phyloP scores from a whole-genome alignment of 2,888 invertebrate genomes.

The Cerastoderma edule region DNA sequence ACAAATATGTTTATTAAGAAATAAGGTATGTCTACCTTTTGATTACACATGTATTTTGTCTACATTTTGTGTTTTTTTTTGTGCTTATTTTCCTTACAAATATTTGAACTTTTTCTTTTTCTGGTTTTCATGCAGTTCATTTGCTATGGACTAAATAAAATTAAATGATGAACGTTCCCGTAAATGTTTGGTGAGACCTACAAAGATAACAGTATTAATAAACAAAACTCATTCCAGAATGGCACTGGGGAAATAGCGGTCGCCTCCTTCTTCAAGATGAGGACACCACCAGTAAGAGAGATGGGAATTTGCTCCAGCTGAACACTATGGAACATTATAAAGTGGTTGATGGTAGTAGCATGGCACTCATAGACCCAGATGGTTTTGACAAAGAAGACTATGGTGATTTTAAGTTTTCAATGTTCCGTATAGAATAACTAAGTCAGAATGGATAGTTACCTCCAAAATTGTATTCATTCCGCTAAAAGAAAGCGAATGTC shows the following conservation, averaged over 20 bases:
- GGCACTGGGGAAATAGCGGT: slow-evolving; percentile 63
- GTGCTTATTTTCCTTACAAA: too few relatives aligned
- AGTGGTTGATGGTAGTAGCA: slow-evolving; percentile 57
- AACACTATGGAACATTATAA: slow-evolving; percentile 67
- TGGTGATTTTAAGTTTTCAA: too few relatives aligned
- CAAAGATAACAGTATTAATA: neutral
- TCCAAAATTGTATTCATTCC: too few relatives aligned
- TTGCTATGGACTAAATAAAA: neutral
- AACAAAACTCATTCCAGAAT: slow-evolving; percentile 50
- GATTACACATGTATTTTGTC: too few relatives aligned
- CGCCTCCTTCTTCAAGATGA: slow-evolving; percentile 51
- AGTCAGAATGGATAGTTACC: too few relatives aligned
- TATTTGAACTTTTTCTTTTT: neutral
- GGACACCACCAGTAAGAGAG: slow-evolving; percentile 53
- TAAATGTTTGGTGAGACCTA: neutral
- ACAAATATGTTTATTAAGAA: too few relatives aligned
- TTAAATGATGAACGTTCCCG: neutral
- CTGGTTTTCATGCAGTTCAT: neutral
- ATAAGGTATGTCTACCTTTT: too few relatives aligned
- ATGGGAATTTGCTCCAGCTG: slow-evolving; percentile 48
- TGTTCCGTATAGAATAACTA: too few relatives aligned
- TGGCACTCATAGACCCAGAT: slow-evolving; percentile 58
- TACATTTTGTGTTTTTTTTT: too few relatives aligned
- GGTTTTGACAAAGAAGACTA: slow-evolving; percentile 45
- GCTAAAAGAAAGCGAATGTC: too few relatives aligned